A percentile compares a stretch with the other conserved stretches of the same genome.
Evolutionary conservation across 2,888 invertebrate genomes (phyloP).

Genomic region (Agrochola lota): DNA sequence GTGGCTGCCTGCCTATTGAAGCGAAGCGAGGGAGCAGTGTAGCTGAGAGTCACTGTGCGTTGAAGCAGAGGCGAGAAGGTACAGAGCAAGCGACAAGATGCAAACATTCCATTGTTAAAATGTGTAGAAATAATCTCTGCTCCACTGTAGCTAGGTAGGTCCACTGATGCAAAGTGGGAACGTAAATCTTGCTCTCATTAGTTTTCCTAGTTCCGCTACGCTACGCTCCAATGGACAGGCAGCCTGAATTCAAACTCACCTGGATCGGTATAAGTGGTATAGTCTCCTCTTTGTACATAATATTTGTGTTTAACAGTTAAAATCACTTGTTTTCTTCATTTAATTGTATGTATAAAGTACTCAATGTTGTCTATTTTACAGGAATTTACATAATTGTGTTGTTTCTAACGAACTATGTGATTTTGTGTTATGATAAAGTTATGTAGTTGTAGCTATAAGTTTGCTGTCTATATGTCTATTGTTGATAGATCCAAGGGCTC

Average conservation of each 20-base stretch:
- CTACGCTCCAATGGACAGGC: slow-evolving; percentile 1
- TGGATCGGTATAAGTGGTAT: slow-evolving; percentile 88
- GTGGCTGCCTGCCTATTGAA: slow-evolving; percentile 17
- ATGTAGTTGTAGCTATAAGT: slow-evolving; percentile 5
- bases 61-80: slow-evolving; percentile 8
- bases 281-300: slow-evolving; percentile 86
- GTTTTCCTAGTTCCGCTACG: neutral
- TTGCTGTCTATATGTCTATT: neutral
- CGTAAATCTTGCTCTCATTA: neutral
- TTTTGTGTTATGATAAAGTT: slow-evolving; percentile 29
- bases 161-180: neutral
- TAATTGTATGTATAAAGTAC: slow-evolving; percentile 59
- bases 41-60: neutral
- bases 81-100: slow-evolving; percentile 6
- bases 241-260: slow-evolving; percentile 76
- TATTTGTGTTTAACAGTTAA: slow-evolving; percentile 69
- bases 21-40: slow-evolving; percentile 18
- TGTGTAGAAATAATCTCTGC: neutral
- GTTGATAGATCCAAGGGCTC: neutral
- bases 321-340: slow-evolving; percentile 60
- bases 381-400: slow-evolving; percentile 76
- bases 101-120: neutral
- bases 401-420: slow-evolving; percentile 43
- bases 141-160: neutral
- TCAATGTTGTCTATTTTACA: slow-evolving; percentile 69